A percentile compares a stretch with the other conserved stretches of the same genome.
phyloP scores from a whole-genome alignment of 2,888 invertebrate species.

The Eulithis prunata region DNA sequence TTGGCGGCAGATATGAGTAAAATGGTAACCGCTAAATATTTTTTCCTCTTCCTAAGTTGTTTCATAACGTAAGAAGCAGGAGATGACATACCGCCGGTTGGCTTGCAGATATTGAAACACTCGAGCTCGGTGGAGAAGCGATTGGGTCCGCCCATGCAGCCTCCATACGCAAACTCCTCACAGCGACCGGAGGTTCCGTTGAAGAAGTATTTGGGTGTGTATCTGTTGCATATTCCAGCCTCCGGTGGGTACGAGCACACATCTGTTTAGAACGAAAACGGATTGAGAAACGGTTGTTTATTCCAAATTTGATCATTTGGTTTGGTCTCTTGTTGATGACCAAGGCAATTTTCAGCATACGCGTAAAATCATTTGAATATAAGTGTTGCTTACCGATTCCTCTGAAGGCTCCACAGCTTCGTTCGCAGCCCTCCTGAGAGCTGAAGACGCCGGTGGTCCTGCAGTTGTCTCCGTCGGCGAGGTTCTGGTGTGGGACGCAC shows the following conservation, averaged over 20 bases:
- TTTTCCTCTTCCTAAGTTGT: not conserved
- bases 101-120: conserved; percentile 21
- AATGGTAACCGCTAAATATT: not conserved
- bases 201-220: conserved; percentile 19
- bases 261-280: conserved; percentile 1
- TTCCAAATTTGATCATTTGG: too few species aligned
- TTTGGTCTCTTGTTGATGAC: too few species aligned
- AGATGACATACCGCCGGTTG: conserved; percentile 15
- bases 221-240: conserved; percentile 29
- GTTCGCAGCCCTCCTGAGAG: conserved; percentile 89
- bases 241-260: conserved; percentile 22
- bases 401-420: conserved; percentile 89
- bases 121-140: conserved; percentile 84
- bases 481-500: conserved; percentile 58
- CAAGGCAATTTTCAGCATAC: too few species aligned
- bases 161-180: conserved; percentile 88
- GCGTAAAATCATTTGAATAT: not conserved
- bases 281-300: not conserved
- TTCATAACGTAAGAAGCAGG: not conserved
- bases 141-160: conserved; percentile 92
- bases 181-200: conserved; percentile 76
- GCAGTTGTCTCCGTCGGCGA: conserved; percentile 83
- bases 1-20: too few species aligned
- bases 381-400: conserved; percentile 86
- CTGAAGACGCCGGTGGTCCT: conserved; percentile 82